phyloP scores from a whole-genome alignment of 2,113 vertebrate genomes.

The Plectropomus leopardus region DNA sequence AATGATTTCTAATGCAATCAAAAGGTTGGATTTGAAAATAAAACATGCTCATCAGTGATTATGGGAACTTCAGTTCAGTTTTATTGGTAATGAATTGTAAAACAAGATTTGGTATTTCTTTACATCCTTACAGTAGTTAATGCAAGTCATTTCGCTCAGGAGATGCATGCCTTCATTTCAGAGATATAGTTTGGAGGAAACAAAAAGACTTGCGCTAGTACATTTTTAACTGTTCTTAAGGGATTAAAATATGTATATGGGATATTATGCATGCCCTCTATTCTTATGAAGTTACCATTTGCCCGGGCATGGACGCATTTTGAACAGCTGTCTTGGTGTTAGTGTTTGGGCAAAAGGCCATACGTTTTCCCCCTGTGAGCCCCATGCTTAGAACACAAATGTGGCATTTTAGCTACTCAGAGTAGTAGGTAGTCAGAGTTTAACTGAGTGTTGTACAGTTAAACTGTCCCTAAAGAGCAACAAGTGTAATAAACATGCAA shows the following conservation, averaged over 20 bases:
- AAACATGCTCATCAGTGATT: not conserved
- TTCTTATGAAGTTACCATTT: constrained; percentile 40
- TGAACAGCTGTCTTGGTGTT: constrained; percentile 42
- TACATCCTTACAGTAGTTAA: not conserved
- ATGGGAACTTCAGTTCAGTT: not conserved
- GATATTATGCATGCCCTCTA: not conserved
- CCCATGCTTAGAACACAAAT: constrained; percentile 36
- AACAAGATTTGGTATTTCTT: not conserved
- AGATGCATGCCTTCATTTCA: not conserved
- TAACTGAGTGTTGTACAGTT: constrained; percentile 27
- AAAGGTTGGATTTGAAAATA: not conserved
- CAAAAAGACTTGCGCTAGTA: not conserved
- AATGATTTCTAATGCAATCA: too few relatives aligned
- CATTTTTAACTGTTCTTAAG: not conserved
- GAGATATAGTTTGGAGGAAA: not conserved
- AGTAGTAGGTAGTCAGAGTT: constrained; percentile 29
- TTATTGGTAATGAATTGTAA: not conserved
- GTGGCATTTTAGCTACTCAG: constrained; percentile 30
- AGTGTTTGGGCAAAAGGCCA: constrained; percentile 35
- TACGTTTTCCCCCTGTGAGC: not conserved
- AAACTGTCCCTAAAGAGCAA: constrained; percentile 29
- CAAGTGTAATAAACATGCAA: constrained; percentile 36
- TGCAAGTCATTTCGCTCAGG: not conserved
- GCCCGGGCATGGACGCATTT: constrained; percentile 14
- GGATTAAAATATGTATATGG: constrained; percentile 20